Evolutionary conservation across 1,140 invertebrate species (phyloP).

Genomic region (Geopemphigus sp.): DNA sequence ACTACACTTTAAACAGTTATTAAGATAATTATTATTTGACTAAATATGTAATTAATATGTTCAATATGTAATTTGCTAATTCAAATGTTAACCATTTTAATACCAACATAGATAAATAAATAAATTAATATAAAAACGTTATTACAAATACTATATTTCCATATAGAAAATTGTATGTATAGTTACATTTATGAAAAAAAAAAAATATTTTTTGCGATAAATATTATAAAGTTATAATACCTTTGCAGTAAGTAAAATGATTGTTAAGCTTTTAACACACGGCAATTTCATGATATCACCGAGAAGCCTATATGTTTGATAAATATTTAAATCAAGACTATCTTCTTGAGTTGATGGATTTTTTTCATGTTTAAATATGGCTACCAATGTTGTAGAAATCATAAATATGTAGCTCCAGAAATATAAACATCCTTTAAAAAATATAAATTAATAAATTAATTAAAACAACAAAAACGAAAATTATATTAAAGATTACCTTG

Average conservation of each 20-base stretch:
- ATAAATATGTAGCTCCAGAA: slow-evolving; percentile 96
- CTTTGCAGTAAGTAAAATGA: slow-evolving; percentile 88
- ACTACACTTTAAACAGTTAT: no score
- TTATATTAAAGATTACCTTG: slow-evolving; percentile 61
- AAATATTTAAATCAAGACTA: slow-evolving; percentile 62
- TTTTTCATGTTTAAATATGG: slow-evolving; percentile 84
- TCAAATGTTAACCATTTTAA: no score
- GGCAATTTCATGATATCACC: slow-evolving; percentile 81
- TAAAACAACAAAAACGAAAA: not conserved
- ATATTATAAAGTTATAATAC: slow-evolving; percentile 60
- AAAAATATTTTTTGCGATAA: no score
- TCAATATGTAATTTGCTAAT: no score
- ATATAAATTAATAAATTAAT: slow-evolving; percentile 42
- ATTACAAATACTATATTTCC: no score
- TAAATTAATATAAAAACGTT: no score
- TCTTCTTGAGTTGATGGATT: slow-evolving; percentile 60
- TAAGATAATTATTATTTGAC: no score
- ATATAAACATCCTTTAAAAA: slow-evolving; percentile 75
- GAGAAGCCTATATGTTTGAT: slow-evolving; percentile 81
- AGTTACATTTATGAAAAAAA: no score
- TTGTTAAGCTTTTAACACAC: slow-evolving; percentile 72
- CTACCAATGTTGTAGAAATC: slow-evolving; percentile 84
- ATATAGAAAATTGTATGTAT: no score
- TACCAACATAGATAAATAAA: no score
- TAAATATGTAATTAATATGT: no score